A percentile compares a stretch with the other conserved stretches of the same genome.
Conservation (phyloP, 2,888 invertebrate genomes). For the Epiblema foenella region DNA sequence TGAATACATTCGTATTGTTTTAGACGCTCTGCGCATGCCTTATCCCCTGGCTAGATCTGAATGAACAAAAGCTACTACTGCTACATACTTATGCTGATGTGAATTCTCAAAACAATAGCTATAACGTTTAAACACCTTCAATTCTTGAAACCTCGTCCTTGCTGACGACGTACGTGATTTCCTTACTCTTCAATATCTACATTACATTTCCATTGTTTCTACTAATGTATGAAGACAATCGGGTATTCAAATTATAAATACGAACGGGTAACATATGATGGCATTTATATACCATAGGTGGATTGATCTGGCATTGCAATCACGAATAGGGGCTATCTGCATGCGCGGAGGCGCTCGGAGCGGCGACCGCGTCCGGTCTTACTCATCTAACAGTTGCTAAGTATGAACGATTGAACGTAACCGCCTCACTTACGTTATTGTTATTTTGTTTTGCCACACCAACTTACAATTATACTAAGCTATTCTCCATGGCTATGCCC, state of each 20-base stretch:
- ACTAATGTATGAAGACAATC: conserved; percentile 74
- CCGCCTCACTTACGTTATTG: conserved; percentile 36
- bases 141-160: conserved; percentile 65
- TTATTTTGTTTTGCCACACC: conserved; percentile 28
- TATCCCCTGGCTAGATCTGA: conserved; percentile 4
- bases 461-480: conserved; percentile 5
- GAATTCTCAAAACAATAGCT: conserved; percentile 37
- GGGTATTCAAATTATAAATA: conserved; percentile 77
- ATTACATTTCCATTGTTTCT: conserved; percentile 75
- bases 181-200: conserved; percentile 59
- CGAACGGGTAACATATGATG: conserved; percentile 69
- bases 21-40: conserved; percentile 5
- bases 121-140: conserved; percentile 46
- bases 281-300: conserved; percentile 81
- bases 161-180: conserved; percentile 70
- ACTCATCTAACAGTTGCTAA: conserved; percentile 74
- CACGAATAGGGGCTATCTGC: conserved; percentile 73
- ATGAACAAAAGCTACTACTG: conserved; percentile 28
- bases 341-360: conserved; percentile 66
- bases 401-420: conserved; percentile 66
- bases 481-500: not conserved
- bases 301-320: conserved; percentile 78
- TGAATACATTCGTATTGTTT: conserved; percentile 7
- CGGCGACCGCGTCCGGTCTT: conserved; percentile 75
- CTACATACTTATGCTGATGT: conserved; percentile 35